Base-by-base conservation (phyloP, 2,888 invertebrate species). In the Dexiosoma caninum region DNA sequence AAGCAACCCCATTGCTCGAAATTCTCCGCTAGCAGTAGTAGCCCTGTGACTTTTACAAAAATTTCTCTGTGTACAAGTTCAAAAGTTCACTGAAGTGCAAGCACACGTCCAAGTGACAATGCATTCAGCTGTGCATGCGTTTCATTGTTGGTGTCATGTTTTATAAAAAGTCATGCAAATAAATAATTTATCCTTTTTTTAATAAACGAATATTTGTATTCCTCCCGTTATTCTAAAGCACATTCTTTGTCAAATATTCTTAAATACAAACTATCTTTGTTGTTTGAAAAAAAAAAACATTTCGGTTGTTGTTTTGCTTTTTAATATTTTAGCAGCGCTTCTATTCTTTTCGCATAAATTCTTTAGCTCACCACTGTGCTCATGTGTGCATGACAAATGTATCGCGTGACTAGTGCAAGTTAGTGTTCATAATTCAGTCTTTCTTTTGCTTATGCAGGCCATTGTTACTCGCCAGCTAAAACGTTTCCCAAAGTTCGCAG, bases 311-410 rank as follows among this genome's bases (percentile, higher is more conserved):
- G 60, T 14, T n/a, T 53, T 14, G 10, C 37, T 35, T 7, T 49
- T 69, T 44, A 37, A 12, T 62, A 16, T 69, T 30, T 9, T 9
- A 49, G 46, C 51, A 62, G 46, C 5, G 37, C 53, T 57, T 69
- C 7, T 46, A 55, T 60, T 60, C 30, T 71, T 46, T 44, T 46
- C n/a, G 53, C 40, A 44, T 55, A 60, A 49, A 44, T 55, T 32
- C 59, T 64, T 69, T 30, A 57, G 51, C 42, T 51, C 55, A 62
- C 42, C 60, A 62, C 27, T 71, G 51, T 40, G 69, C 32, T 69
- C 44, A 44, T 77, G 69, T 81, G 81, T 81, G 77, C 81, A 57
- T 77, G 69, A 81, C 69, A 77, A 81, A 74, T 74, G 51, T 51
- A 77, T 74, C 81, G 72, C 77, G 81, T 77, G 81, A 77, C 72